Percentiles rank a stretch among this genome's conserved stretches.
These are phyloP conservation scores for Cerastis rubricosa DNA, from an alignment of 2,888 invertebrate genomes.

Conservation along the genomic window DNA sequence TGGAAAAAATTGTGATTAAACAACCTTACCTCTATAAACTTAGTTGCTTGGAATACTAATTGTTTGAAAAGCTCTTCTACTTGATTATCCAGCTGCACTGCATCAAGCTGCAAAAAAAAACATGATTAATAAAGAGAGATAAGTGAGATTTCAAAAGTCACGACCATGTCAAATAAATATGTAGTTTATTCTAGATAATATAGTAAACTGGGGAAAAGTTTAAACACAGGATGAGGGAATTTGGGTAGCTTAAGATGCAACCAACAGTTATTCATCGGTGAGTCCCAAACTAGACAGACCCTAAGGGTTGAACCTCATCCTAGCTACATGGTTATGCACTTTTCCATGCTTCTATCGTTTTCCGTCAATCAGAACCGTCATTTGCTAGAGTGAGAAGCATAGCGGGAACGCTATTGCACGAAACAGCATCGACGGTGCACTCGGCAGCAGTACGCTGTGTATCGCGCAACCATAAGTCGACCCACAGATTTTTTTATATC, in stretches of 20 bases:
- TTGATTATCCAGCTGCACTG: constrained; percentile 95
- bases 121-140: not conserved
- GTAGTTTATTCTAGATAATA: not conserved
- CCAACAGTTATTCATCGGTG: not conserved
- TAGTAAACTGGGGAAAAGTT: not conserved
- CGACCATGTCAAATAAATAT: not conserved
- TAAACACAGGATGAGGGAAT: not conserved
- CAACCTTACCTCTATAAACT: constrained; percentile 91
- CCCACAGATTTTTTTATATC: no score
- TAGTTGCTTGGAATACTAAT: constrained; percentile 92
- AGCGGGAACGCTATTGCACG: no score
- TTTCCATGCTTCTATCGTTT: not conserved
- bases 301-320: not conserved
- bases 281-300: not conserved
- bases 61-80: constrained; percentile 93
- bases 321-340: not conserved
- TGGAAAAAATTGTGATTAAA: not conserved
- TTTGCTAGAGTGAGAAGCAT: no score
- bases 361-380: no score
- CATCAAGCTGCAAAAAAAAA: constrained; percentile 91
- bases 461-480: no score
- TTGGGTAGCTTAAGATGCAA: not conserved
- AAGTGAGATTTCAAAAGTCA: not conserved
- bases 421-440: no score
- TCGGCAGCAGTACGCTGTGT: no score